Evolutionary conservation across 2,797 vertebrate species (phyloP), one percentile per base, ranked within the genome.

Genomic region (Poeciliopsis paucimaculata): DNA sequence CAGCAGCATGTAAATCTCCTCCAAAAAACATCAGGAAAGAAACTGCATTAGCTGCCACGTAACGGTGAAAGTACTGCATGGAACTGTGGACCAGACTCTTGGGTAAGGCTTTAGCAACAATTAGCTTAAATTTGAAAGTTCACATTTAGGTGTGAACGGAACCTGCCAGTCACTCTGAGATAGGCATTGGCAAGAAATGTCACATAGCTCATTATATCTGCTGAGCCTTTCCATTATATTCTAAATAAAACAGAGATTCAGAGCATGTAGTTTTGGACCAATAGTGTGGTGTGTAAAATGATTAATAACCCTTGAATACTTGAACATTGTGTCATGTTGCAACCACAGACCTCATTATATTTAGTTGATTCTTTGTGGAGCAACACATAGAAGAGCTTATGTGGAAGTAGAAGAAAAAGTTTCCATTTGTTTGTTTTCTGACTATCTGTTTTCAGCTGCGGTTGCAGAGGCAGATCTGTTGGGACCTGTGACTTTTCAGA

Each of bases 141-240:
- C 34, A 36, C 34, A 34, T 64, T 41, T 41, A 68, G 39, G 64
- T 8, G 18, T 26, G 41, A 70, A 70, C 34, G 8, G 16, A 39
- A 66, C 36, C 66, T 70, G 66, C 26, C 66, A 70, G 41, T 45
- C 66, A 70, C 23, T n/a, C 23, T n/a, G 26, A 70, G 23, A 45
- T n/a, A 45, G 26, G 26, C 39, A 45, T n/a, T 45, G 12, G 12
- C 1, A n/a, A 45, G 41, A 45, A 70, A 70, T 70, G 66, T 70
- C 66, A 70, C 66, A 70, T n/a, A n/a, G 41, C 66, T 45, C 66
- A 70, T 70, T 70, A 68, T 43, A 43, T 13, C 5, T n/a, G 66
- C 23, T n/a, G 26, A n/a, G 66, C 66, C 41, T 70, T 26, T 70
- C 41, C 12, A 15, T 70, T 45, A 43, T n/a, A 70, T 43, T 43